Conservation (phyloP, 2,113 vertebrate genomes). For the Centropristis striata region DNA sequence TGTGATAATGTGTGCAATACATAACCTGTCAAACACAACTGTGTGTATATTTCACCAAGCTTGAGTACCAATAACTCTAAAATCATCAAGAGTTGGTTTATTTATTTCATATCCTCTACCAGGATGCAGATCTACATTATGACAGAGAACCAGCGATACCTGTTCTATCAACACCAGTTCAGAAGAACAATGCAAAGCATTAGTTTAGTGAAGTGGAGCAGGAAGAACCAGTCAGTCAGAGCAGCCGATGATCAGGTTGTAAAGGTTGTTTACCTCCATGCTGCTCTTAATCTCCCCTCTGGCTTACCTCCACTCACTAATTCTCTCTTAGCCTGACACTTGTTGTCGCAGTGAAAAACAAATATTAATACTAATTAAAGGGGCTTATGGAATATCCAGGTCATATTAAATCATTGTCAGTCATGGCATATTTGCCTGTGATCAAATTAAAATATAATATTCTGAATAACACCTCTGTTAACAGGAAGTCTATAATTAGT, state of each 20-base stretch:
- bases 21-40: too few relatives aligned
- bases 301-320: neutral
- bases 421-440: neutral
- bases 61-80: too few relatives aligned
- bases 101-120: too few relatives aligned
- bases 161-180: neutral
- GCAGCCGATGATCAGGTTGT: neutral
- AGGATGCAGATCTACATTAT: too few relatives aligned
- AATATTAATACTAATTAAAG: neutral
- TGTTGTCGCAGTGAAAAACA: neutral
- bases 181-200: neutral
- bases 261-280: neutral
- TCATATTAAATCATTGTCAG: neutral
- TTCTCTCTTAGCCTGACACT: neutral
- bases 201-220: neutral
- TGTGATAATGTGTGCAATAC: neutral
- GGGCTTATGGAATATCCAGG: neutral
- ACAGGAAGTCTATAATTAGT: neutral
- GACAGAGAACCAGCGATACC: neutral
- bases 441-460: too few relatives aligned
- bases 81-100: too few relatives aligned
- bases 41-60: too few relatives aligned
- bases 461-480: neutral
- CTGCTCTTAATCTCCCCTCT: neutral
- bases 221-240: neutral